Conservation (phyloP, 2,113 vertebrate species). For the Gnathonemus longibarbis region DNA sequence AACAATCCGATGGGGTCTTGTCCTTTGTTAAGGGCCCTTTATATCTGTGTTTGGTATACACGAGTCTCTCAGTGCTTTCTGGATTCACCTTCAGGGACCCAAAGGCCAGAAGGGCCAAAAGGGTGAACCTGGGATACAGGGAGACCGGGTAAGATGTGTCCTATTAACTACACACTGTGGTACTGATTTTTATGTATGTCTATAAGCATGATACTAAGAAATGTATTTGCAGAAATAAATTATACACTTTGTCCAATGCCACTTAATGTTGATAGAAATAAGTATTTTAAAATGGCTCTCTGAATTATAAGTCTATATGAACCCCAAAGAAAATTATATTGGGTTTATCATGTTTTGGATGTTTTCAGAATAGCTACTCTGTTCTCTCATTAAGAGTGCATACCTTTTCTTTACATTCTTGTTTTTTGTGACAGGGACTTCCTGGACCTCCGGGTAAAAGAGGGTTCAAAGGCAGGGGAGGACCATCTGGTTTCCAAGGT, state of each 20-base stretch:
- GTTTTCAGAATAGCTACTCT: background rate
- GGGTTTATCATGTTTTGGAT: background rate
- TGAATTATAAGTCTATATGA: background rate
- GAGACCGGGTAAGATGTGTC: conserved; percentile 47
- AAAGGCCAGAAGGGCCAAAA: conserved; percentile 49
- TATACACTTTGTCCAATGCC: background rate
- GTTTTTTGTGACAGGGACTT: conserved; percentile 43
- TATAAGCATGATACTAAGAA: background rate
- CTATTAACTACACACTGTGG: background rate
- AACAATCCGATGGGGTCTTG: background rate
- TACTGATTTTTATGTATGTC: background rate
- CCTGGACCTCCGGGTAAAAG: conserved; percentile 48
- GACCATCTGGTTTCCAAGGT: conserved; percentile 51
- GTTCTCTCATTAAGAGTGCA: background rate
- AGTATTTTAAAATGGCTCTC: background rate
- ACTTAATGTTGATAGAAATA: background rate
- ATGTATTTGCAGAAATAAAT: background rate
- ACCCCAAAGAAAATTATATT: background rate
- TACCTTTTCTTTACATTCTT: background rate
- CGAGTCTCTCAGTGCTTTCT: background rate
- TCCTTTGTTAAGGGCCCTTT: background rate
- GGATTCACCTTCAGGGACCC: conserved; percentile 41
- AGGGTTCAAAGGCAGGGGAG: conserved; percentile 51
- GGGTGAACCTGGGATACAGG: conserved; percentile 47
- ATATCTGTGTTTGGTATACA: background rate